phyloP scores from a whole-genome alignment of 2,888 invertebrate species.

The Chromoteleia sp. region DNA sequence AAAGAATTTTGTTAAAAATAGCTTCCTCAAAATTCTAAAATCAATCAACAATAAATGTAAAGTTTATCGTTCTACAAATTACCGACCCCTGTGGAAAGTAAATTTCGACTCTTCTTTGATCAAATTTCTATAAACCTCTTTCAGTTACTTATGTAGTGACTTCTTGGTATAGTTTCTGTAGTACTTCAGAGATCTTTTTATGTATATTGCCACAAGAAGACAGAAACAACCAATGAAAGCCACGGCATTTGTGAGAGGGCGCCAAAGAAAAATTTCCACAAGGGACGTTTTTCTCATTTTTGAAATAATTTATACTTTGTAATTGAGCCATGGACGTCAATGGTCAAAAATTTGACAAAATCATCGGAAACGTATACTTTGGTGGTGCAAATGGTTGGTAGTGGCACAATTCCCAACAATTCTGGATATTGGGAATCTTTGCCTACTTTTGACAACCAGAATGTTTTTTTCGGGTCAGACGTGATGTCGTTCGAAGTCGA shows the following conservation, averaged over 20 bases:
- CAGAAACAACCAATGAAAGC: conserved; percentile 31
- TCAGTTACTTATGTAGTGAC: not conserved
- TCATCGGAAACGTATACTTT: conserved; percentile 80
- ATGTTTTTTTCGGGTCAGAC: conserved; percentile 41
- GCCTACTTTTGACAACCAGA: conserved; percentile 78
- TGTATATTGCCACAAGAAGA: conserved; percentile 35
- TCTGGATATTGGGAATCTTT: conserved; percentile 75
- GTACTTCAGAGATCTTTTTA: conserved; percentile 1
- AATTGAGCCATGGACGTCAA: conserved; percentile 80
- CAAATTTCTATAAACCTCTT: conserved; percentile 19
- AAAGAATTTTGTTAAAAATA: not conserved
- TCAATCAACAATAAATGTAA: not conserved
- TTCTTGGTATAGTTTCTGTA: not conserved
- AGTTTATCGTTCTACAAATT: not conserved
- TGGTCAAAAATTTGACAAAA: conserved; percentile 81
- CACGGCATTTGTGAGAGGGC: conserved; percentile 28
- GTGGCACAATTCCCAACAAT: conserved; percentile 77
- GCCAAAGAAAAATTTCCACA: conserved; percentile 56
- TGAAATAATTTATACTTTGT: conserved; percentile 65
- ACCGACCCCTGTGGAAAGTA: conserved; percentile 38
- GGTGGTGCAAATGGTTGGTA: conserved; percentile 77
- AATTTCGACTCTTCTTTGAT: conserved; percentile 34
- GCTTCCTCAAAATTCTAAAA: conserved; percentile 19
- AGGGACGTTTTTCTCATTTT: conserved; percentile 51
- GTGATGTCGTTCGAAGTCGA: not conserved